Conservation (phyloP, 2,888 invertebrate genomes). For the Drosophila lacicola region DNA sequence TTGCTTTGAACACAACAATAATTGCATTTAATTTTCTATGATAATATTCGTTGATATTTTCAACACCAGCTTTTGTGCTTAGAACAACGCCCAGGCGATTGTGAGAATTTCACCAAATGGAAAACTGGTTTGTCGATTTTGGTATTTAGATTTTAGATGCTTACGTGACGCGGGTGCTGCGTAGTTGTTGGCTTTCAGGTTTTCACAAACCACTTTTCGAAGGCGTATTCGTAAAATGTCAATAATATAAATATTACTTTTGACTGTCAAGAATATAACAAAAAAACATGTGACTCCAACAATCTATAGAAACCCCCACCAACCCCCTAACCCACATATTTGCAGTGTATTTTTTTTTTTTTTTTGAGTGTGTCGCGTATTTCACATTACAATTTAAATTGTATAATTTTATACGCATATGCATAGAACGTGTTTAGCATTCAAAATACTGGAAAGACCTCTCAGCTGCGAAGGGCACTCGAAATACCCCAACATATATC, state of each 20-base stretch:
- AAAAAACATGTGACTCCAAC: slow-evolving; percentile 33
- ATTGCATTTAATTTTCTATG: slow-evolving; percentile 59
- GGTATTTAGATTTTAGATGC: slow-evolving; percentile 64
- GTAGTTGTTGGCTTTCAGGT: slow-evolving; percentile 48
- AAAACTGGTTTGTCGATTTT: slow-evolving; percentile 56
- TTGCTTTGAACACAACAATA: slow-evolving; percentile 49
- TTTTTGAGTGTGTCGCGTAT: slow-evolving; percentile 51
- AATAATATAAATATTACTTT: slow-evolving; percentile 25
- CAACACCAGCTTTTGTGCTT: slow-evolving; percentile 47
- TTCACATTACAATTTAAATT: slow-evolving; percentile 67
- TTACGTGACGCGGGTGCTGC: slow-evolving; percentile 63
- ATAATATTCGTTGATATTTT: slow-evolving; percentile 61
- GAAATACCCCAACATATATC: slow-evolving; percentile 16
- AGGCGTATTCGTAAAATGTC: slow-evolving; percentile 52
- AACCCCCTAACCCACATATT: neutral
- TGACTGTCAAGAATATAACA: slow-evolving; percentile 15
- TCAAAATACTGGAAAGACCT: slow-evolving; percentile 42
- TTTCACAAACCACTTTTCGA: slow-evolving; percentile 38
- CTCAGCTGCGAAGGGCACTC: slow-evolving; percentile 61
- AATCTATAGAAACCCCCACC: slow-evolving; percentile 5
- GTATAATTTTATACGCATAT: slow-evolving; percentile 61
- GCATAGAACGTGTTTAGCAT: slow-evolving; percentile 70
- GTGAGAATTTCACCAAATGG: slow-evolving; percentile 67
- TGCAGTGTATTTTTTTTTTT: slow-evolving; percentile 1
- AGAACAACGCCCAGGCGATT: slow-evolving; percentile 38